Base-by-base conservation (phyloP, 2,888 invertebrate species). In the Acrocyrtus sp. region DNA sequence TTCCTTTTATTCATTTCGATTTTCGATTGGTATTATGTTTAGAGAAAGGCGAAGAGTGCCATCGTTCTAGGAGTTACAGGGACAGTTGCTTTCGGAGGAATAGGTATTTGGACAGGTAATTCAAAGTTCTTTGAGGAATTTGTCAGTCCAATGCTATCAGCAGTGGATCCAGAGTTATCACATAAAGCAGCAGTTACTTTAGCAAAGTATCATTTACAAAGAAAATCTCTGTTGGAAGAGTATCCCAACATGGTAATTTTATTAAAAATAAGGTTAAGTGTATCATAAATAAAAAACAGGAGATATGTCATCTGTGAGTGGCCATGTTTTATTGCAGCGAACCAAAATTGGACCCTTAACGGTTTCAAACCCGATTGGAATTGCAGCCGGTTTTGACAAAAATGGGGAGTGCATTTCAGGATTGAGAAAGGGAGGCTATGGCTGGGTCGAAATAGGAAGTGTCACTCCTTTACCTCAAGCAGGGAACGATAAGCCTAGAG, bases 331-430 rank as follows among this genome's bases (percentile, higher is more conserved):
- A 82, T 84, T 84, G 82, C 83, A 93, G 93, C 87, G 88, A 83
- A 90, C 91, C 0, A 87, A 86, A 62, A 86, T 96, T 53, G 91
- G 93, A 84, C 89, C 89, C 22, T 86, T 89, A 75, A 84, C 90
- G 15, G 89, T 99, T 74, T 86, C 88, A 63, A 98, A 96, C 86
- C 98, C 98, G 0, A 85, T 99, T 81, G 98, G 99, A n/a, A 90
- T 99, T 82, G 98, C 98, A 26, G 99, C 98, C 68, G 99, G 98
- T 5, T 98, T 98, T 86, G 99, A 99, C 85, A 99, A 99, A 85
- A 91, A 98, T 85, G 98, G 91, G 5, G 96, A 98, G 86, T 96
- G 94, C 22, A 87, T 97, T 1, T 85, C 89, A 81, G 94, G 95
- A 0, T 85, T 99, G 43, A 87, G 89, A 74, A 89, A 90, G 82